Evolutionary conservation across 2,888 invertebrate species (phyloP), one percentile per base, ranked within the genome.

Genomic region (Phortica okadai): DNA sequence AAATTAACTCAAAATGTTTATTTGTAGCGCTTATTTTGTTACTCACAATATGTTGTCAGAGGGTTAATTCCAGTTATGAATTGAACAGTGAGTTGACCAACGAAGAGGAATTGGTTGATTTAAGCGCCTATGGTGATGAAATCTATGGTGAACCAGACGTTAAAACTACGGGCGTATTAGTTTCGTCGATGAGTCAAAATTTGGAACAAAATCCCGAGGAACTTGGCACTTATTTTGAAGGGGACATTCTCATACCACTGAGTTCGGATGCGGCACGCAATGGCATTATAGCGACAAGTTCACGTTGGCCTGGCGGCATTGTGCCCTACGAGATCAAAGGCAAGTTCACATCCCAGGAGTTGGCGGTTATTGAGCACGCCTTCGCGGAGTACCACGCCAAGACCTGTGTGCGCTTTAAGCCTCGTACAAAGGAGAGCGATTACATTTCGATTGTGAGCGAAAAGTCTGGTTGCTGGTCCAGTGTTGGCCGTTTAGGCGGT

Each of bases 391-490:
- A 95, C 90, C 95, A 96, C 85, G 77, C 93, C 21, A 92, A 94
- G 83, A 96, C 96, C 0, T 97, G 96, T 84, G 92, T 97, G 6
- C 93, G 93, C 66, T 96, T 96, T 88, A 93, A 93, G 7, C 94
- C 93, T 0, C 93, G 94, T 82, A 92, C 91, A 0, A 92, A 92
- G 0, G 95, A 96, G 85, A 89, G 81, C 2, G 95, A 96, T 89
- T 96, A 95, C 88, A 91, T 96, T 62, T 92, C 93, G 0, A 94
- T 96, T 75, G 93, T 93, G 41, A 95, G 93, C 81, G 92, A 92
- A 6, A 93, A 93, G 66, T 93, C 94, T 0, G 96, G 96, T 0
- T 96, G 96, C 87, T 96, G 96, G 96, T 95, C 96, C 16, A 94
- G 94, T 82, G 95, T 96, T 0, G 96, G 96, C 0, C 93, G 94